Conservation (phyloP, 2,888 invertebrate species). For the Lasioglossum zephyrum region DNA sequence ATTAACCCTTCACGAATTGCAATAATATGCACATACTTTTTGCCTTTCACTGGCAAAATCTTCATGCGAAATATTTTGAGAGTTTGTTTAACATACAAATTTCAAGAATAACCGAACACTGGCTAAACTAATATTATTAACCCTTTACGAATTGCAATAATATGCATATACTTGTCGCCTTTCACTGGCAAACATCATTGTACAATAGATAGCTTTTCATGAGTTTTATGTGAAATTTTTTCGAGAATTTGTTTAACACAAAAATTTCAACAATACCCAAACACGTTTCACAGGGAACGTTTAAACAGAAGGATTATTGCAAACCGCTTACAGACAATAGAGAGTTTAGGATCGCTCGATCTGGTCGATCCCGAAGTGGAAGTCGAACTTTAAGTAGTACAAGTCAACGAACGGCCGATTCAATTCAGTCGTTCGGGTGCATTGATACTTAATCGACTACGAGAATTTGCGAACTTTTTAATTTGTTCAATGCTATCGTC, state of each 20-base stretch:
- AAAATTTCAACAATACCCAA: no score
- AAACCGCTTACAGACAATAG: not conserved
- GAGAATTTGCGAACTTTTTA: slow-evolving; percentile 4
- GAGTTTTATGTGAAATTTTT: not conserved
- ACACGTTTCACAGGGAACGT: not conserved
- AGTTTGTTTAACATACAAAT: no score
- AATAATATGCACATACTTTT: not conserved
- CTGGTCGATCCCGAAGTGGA: not conserved
- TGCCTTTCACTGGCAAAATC: not conserved
- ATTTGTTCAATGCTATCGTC: not conserved
- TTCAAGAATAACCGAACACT: no score
- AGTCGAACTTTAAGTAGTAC: not conserved
- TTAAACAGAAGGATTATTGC: not conserved
- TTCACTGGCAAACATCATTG: not conserved
- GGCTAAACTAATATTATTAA: not conserved
- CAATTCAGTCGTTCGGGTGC: not conserved
- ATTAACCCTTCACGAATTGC: not conserved
- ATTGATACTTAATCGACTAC: slow-evolving; percentile 4
- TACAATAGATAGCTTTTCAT: not conserved
- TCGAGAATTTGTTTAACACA: no score
- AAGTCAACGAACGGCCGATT: not conserved
- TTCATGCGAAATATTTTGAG: not conserved
- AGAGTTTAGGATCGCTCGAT: not conserved
- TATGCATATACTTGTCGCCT: not conserved
- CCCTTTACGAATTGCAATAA: not conserved